A percentile compares a stretch with the other conserved stretches of the same genome.
These are phyloP conservation scores for Cactoblastis cactorum DNA, from an alignment of 2,888 invertebrate species.

Conservation along the genomic window DNA sequence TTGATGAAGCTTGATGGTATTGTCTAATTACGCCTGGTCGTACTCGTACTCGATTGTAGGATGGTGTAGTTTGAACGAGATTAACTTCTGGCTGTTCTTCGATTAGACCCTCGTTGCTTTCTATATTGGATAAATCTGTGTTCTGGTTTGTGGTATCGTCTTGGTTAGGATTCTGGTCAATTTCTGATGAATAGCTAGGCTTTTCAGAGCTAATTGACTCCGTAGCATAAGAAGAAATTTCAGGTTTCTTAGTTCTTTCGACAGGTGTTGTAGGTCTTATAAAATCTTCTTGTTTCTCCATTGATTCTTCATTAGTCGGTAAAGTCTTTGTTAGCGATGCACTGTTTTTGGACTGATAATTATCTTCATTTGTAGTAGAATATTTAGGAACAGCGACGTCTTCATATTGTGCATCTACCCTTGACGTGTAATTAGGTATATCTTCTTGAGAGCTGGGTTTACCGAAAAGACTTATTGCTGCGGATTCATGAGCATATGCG, in stretches of 20 bases:
- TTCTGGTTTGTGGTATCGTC: slow-evolving; percentile 35
- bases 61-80: slow-evolving; percentile 63
- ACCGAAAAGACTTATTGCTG: slow-evolving; percentile 44
- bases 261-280: slow-evolving; percentile 42
- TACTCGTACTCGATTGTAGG: slow-evolving; percentile 64
- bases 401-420: slow-evolving; percentile 44
- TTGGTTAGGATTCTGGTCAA: slow-evolving; percentile 41
- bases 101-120: slow-evolving; percentile 31
- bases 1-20: slow-evolving; percentile 56
- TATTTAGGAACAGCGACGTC: slow-evolving; percentile 42
- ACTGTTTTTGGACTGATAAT: slow-evolving; percentile 48
- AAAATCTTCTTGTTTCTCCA: slow-evolving; percentile 45
- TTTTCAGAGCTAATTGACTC: slow-evolving; percentile 45
- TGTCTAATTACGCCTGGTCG: slow-evolving; percentile 64
- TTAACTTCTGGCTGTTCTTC: slow-evolving; percentile 53
- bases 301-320: slow-evolving; percentile 39
- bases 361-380: slow-evolving; percentile 45
- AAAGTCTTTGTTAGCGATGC: slow-evolving; percentile 42
- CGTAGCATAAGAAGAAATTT: slow-evolving; percentile 35
- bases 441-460: slow-evolving; percentile 44
- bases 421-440: slow-evolving; percentile 35
- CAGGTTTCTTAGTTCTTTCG: slow-evolving; percentile 36
- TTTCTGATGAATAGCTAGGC: slow-evolving; percentile 38
- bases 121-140: slow-evolving; percentile 34
- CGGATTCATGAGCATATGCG: slow-evolving; percentile 63